Evolutionary conservation across 2,888 invertebrate genomes (phyloP).

Genomic region (Drosophila ezoana): DNA sequence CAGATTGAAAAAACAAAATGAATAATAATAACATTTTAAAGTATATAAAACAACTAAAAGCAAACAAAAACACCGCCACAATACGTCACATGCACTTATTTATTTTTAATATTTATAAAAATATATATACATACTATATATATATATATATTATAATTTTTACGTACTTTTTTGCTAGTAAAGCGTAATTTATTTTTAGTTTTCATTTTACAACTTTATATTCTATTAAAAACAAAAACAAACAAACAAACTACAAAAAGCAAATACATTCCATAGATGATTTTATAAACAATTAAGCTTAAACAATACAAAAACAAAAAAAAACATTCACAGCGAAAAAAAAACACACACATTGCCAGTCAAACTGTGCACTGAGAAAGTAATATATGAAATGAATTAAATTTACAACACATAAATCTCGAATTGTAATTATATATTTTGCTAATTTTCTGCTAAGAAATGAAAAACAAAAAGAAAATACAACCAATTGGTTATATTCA

Average conservation of each 20-base stretch:
- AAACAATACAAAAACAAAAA: slow-evolving; percentile 24
- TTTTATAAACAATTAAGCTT: slow-evolving; percentile 66
- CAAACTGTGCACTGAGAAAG: slow-evolving; percentile 61
- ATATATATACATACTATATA: slow-evolving; percentile 35
- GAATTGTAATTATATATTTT: slow-evolving; percentile 63
- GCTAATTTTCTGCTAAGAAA: slow-evolving; percentile 45
- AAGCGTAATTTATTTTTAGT: slow-evolving; percentile 63
- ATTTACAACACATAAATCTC: slow-evolving; percentile 59
- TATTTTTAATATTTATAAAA: slow-evolving; percentile 67
- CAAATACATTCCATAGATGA: slow-evolving; percentile 72
- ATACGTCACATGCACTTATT: slow-evolving; percentile 80
- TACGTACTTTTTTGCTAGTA: slow-evolving; percentile 50
- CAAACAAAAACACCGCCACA: slow-evolving; percentile 66
- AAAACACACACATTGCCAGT: slow-evolving; percentile 51
- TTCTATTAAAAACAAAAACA: slow-evolving; percentile 7
- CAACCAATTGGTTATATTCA: slow-evolving; percentile 64
- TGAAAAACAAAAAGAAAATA: slow-evolving; percentile 23
- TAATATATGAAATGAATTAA: slow-evolving; percentile 16
- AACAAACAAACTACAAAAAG: slow-evolving; percentile 20
- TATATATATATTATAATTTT: slow-evolving; percentile 46
- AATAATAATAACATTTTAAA: slow-evolving; percentile 8
- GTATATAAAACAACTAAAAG: slow-evolving; percentile 20
- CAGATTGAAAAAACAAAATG: neutral
- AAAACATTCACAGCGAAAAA: slow-evolving; percentile 66
- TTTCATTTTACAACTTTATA: slow-evolving; percentile 37